Conservation (phyloP, 2,797 vertebrate species). For the Acanthopagrus latus region DNA sequence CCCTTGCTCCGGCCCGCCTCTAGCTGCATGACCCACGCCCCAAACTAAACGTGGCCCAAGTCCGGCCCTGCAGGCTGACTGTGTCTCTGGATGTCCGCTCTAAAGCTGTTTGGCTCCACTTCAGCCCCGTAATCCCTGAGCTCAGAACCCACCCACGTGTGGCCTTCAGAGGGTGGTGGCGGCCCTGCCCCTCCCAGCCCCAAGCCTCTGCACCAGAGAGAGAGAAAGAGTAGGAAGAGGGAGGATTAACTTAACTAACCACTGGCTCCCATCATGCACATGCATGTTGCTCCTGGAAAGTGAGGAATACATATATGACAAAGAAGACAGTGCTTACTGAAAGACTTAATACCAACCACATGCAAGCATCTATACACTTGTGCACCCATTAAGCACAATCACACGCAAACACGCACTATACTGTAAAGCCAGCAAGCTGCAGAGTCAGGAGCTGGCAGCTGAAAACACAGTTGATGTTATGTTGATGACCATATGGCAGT, state of each 20-base stretch:
- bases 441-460: conserved; percentile 7
- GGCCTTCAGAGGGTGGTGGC: conserved; percentile 50
- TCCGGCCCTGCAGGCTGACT: conserved; percentile 21
- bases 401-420: background rate
- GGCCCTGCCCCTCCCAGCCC: conserved; percentile 38
- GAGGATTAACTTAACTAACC: conserved; percentile 52
- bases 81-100: conserved; percentile 33
- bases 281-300: conserved; percentile 12
- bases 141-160: conserved; percentile 74
- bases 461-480: conserved; percentile 20
- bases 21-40: conserved; percentile 23
- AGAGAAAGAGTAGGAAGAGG: background rate
- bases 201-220: conserved; percentile 21
- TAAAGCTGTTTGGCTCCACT: conserved; percentile 70
- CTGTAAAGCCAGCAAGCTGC: background rate
- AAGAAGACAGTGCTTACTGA: background rate
- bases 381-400: background rate
- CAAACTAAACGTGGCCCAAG: conserved; percentile 5
- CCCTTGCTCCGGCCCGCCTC: conserved; percentile 24
- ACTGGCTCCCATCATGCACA: conserved; percentile 29
- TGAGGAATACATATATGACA: background rate
- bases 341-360: background rate
- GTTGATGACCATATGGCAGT: conserved; percentile 49
- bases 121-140: conserved; percentile 74
- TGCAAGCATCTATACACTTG: background rate